phyloP scores from a whole-genome alignment of 1,140 invertebrate species.

The Saccostrea cuccullata region DNA sequence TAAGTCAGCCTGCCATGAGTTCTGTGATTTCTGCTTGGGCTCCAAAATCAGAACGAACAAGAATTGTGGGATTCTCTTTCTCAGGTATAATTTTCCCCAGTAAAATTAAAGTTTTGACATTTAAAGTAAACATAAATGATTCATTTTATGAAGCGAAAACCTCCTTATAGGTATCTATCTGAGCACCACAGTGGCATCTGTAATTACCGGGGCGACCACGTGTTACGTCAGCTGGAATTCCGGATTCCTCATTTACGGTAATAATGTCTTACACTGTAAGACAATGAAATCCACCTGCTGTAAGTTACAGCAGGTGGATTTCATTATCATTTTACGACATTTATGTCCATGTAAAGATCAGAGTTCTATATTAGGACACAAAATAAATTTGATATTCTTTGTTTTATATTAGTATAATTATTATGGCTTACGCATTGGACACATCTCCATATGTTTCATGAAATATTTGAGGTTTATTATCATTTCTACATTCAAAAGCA shows the following conservation, averaged over 20 bases:
- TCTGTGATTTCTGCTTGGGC: slow-evolving; percentile 75
- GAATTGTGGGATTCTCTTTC: slow-evolving; percentile 73
- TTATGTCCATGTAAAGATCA: too few species aligned
- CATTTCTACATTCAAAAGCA: too few species aligned
- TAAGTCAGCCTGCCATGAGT: slow-evolving; percentile 72
- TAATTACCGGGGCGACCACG: slow-evolving; percentile 47
- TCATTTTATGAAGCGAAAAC: neutral
- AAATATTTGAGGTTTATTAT: too few species aligned
- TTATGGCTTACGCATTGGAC: too few species aligned
- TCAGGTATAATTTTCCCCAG: slow-evolving; percentile 63
- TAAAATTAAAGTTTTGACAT: neutral
- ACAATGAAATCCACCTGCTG: too few species aligned
- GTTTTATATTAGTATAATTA: too few species aligned
- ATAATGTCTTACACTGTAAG: neutral
- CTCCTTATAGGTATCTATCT: slow-evolving; percentile 57
- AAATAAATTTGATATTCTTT: too few species aligned
- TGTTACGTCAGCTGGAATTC: slow-evolving; percentile 59
- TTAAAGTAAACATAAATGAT: neutral
- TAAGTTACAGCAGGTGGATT: neutral
- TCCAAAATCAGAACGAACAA: slow-evolving; percentile 72
- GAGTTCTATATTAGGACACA: too few species aligned
- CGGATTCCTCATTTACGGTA: slow-evolving; percentile 60
- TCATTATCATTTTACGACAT: too few species aligned
- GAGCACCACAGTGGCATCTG: slow-evolving; percentile 55
- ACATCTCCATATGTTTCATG: too few species aligned